Percentiles rank a stretch among this genome's conserved stretches.
Evolutionary conservation across 2,113 vertebrate species (phyloP).

Genomic region (Chlamydotis undulata): DNA sequence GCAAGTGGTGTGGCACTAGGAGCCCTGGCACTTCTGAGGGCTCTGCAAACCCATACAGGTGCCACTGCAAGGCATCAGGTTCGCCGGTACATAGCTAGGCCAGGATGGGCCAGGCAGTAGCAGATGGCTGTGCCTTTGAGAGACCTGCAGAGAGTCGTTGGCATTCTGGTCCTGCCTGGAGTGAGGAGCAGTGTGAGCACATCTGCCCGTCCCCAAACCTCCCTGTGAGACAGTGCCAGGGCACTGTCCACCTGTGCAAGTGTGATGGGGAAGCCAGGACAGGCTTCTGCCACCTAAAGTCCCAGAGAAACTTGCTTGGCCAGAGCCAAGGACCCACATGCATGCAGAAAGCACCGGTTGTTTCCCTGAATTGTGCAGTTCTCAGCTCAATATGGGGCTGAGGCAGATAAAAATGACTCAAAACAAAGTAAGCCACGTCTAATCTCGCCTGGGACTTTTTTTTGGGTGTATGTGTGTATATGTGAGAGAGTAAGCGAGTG

Average conservation of each 20-base stretch:
- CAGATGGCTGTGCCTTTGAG: background rate
- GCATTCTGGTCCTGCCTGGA: background rate
- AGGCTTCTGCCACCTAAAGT: background rate
- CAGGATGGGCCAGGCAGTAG: background rate
- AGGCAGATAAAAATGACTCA: background rate
- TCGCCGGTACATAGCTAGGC: background rate
- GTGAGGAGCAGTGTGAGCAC: accelerated
- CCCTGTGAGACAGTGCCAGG: accelerated
- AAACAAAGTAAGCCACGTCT: background rate
- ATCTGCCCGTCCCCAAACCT: background rate
- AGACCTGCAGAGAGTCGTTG: background rate
- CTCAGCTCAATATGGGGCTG: background rate
- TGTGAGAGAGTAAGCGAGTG: background rate
- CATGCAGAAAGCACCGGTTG: accelerated
- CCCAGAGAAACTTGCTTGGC: background rate
- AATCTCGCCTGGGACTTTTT: background rate
- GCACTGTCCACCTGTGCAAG: background rate
- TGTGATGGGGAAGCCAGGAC: background rate
- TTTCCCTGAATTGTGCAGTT: background rate
- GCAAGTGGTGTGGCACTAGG: background rate
- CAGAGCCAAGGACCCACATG: background rate
- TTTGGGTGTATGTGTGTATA: background rate
- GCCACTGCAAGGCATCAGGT: background rate
- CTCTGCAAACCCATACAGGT: background rate
- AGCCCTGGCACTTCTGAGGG: background rate